These are phyloP conservation scores for Spicauda simplicius DNA, from an alignment of 2,888 invertebrate genomes.

Conservation along the genomic window DNA sequence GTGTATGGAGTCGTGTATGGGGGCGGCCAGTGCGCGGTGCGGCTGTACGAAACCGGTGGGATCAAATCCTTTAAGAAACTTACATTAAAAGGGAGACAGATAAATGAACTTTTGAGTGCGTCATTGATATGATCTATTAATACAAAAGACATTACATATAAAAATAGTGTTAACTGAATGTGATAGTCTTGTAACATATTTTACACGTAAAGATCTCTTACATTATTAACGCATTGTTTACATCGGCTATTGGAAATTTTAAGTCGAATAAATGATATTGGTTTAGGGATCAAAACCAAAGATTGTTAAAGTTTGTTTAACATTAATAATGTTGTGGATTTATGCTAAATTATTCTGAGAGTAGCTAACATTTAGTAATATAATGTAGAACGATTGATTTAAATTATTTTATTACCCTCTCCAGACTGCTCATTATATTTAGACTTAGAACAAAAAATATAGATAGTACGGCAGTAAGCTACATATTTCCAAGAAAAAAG, in stretches of 20 bases:
- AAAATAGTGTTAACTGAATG: constrained; percentile 81
- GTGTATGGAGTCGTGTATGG: constrained; percentile 43
- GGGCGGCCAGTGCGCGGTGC: constrained; percentile 51
- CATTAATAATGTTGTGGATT: constrained; percentile 83
- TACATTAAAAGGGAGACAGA: constrained; percentile 77
- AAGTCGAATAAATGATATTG: constrained; percentile 85
- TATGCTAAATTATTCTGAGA: constrained; percentile 82
- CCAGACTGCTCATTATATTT: constrained; percentile 82
- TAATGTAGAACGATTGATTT: constrained; percentile 71
- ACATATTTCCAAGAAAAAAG: constrained; percentile 73
- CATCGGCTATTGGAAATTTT: constrained; percentile 71
- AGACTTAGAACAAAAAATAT: constrained; percentile 73
- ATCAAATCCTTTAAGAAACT: constrained; percentile 86
- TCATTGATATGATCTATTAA: constrained; percentile 74
- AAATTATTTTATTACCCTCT: constrained; percentile 79
- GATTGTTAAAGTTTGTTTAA: constrained; percentile 88
- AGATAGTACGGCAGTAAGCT: constrained; percentile 75
- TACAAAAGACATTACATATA: constrained; percentile 81
- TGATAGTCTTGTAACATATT: constrained; percentile 83
- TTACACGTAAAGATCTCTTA: constrained; percentile 78
- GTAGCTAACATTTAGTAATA: constrained; percentile 74
- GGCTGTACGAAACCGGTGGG: constrained; percentile 83
- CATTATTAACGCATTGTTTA: constrained; percentile 68
- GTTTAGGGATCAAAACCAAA: constrained; percentile 94
- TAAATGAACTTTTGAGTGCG: constrained; percentile 73